phyloP scores from a whole-genome alignment of 1,140 invertebrate species.

The Oncopeltus fasciatus region DNA sequence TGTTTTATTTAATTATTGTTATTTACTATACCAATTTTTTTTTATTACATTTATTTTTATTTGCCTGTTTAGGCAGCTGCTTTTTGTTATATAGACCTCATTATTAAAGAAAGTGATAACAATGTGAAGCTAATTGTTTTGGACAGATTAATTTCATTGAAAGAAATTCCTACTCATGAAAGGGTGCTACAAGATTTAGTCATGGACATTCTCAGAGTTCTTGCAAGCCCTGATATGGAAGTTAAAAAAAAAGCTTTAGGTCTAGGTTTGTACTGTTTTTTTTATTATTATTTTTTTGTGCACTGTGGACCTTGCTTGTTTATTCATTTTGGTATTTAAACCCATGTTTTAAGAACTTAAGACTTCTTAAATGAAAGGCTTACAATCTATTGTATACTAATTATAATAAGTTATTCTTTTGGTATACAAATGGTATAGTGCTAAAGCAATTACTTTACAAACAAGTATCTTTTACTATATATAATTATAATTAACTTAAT shows the following conservation, averaged over 20 bases:
- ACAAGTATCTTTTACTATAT: no score
- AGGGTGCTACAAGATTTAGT: conserved; percentile 91
- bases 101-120: conserved; percentile 98
- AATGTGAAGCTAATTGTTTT: conserved; percentile 98
- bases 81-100: conserved; percentile 93
- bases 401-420: not conserved
- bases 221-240: conserved; percentile 88
- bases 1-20: not conserved
- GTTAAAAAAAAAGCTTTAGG: conserved; percentile 78
- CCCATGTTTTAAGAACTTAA: no score
- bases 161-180: conserved; percentile 73
- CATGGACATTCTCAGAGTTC: conserved; percentile 93
- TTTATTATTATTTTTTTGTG: no score
- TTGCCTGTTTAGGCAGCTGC: conserved; percentile 61
- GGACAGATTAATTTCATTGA: conserved; percentile 80
- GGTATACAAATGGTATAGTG: no score
- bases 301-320: no score
- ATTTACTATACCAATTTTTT: no score
- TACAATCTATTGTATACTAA: no score
- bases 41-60: not conserved
- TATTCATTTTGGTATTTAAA: no score
- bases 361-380: no score
- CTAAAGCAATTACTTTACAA: no score
- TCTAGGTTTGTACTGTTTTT: no score
- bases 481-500: not conserved